Base-by-base conservation (phyloP, 2,113 vertebrate species). In the Callithrix jacchus region DNA sequence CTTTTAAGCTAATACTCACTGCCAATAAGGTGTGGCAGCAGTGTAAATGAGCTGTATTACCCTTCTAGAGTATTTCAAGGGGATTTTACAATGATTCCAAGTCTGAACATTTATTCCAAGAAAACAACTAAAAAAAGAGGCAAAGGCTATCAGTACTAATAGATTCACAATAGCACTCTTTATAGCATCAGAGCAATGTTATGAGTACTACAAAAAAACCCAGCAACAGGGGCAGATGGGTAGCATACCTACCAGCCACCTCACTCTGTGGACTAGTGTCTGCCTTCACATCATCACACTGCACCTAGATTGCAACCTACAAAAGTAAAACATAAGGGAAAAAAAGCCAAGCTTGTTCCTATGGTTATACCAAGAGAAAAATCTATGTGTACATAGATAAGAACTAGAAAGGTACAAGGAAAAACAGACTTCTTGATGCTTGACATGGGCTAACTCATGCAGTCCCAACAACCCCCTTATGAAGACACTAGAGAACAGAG, bases 21-120 rank as follows among this genome's bases (percentile, higher is more conserved):
- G 45, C 6, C 58, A 30, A 2, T 3, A 58, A 56, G 70, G 52
- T 4, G 23, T 8, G 61, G 52, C n/a, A 18, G 71, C 54, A 10
- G 45, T 0, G 21, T 10, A 27, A 2, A 54, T 0, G 11, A 7
- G 3, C 6, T 35, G 56, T 27, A 4, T 2, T 4, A 4, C 56
- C 30, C 52, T 42, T 37, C 18, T 10, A 45, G 40, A 42, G 8
- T 30, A 30, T 35, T 56, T 25, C 2, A 1, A 23, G 80, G 66
- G 56, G 25, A 3, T 32, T 52, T 49, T 17, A 37, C 6, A 42
- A 16, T 6, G 80, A 90, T 45, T 76, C 68, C 37, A 66, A 47
- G 49, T 61, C 21, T 12, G 47, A 12, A 30, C 25, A 56, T 61
- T 70, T 27, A 76, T 35, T 37, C 6, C 40, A 25, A 30, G 47